Percentiles rank a stretch among this genome's conserved stretches.
phyloP scores from a whole-genome alignment of 2,888 invertebrate species.

The Sphecodes monilicornis region DNA sequence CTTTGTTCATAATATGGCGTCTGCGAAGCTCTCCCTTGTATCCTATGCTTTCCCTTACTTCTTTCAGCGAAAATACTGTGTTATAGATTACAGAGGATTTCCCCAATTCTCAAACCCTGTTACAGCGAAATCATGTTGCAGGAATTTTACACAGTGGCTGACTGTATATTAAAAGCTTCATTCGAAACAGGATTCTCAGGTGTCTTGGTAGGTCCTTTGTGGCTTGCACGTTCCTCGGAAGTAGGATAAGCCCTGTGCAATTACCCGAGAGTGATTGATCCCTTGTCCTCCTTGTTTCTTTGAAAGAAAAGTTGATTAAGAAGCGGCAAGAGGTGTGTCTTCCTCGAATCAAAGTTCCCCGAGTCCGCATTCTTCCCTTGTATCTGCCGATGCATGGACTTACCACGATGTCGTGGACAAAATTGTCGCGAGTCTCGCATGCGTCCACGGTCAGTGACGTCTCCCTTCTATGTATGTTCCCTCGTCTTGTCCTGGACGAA shows the following conservation, averaged over 20 bases:
- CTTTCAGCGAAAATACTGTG: not conserved
- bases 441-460: conserved; percentile 73
- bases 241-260: not conserved
- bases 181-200: not conserved
- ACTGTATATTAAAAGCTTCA: not conserved
- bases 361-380: conserved; percentile 56
- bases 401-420: conserved; percentile 49
- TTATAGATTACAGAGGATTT: not conserved
- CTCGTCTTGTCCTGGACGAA: conserved; percentile 62
- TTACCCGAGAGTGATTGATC: not conserved
- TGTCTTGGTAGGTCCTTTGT: not conserved
- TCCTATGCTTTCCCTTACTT: not conserved
- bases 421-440: conserved; percentile 70
- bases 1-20: not conserved
- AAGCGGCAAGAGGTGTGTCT: conserved; percentile 27
- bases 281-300: not conserved
- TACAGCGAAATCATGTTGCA: not conserved
- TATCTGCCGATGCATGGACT: conserved; percentile 57
- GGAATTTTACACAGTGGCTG: not conserved
- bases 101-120: not conserved
- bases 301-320: conserved; percentile 23
- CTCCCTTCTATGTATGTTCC: conserved; percentile 63
- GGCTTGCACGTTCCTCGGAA: not conserved
- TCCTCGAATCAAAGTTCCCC: conserved; percentile 45
- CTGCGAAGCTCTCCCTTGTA: not conserved